Base-by-base conservation (phyloP, 2,113 vertebrate species). In the Seriola aureovittata region DNA sequence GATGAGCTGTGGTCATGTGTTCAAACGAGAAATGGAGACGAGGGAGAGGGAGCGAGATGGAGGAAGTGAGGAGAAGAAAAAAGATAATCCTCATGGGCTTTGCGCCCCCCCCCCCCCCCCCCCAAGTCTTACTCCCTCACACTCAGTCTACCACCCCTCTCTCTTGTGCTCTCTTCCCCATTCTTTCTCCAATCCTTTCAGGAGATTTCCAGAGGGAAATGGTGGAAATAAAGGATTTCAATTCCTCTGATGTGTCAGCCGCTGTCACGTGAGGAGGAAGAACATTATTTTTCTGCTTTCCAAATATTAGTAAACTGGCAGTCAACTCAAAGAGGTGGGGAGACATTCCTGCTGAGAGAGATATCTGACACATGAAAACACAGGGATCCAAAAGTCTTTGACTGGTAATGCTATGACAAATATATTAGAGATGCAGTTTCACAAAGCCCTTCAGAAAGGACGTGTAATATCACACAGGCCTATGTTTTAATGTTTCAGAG, bases 11-110 rank as follows among this genome's bases (percentile, higher is more conserved):
- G 84, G 89, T 88, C 89, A 91, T 90, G 89, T 91, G 90, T 79
- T 84, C 73, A 57, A 86, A 78, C 69, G 66, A 72, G 80, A 88
- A 63, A 75, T 58, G 11, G 48, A 71, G 52, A 54, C 58, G 23
- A 60, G 32, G 13, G 70, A 50, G 40, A 55, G 44, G 4, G 52
- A 54, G 50, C 2, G 46, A 54, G 62, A 73, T 7, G 66, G 74
- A 89, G 66, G 67, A 84, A 75, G 62, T 38, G 55, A 44, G 40
- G 60, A 74, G 75, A 81, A 80, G 70, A 75, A 67, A 65, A 78
- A 81, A 86, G 78, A 88, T 91, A 89, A 94, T 94, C 89, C 91
- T 81, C 71, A 52, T 71, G 83, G 72, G 88, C 85, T 89, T 81
- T 89, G 75, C 75, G 25, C 21, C 52, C 46, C 58, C 54, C 76